Base-by-base conservation (phyloP, 2,888 invertebrate genomes). In the Elysia crispata region DNA sequence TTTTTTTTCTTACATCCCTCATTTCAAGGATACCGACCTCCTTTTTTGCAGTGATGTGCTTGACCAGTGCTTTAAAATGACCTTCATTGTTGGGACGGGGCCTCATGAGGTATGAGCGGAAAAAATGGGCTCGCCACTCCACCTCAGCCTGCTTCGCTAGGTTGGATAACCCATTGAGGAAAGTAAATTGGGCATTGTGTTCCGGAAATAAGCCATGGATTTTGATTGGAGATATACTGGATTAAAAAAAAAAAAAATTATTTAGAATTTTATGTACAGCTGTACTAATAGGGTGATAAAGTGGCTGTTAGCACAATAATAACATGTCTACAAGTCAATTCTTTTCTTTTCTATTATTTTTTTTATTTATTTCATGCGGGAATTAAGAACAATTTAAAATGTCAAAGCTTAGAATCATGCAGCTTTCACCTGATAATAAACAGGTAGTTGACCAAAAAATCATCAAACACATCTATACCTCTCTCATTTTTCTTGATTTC, bases 31-130 rank as follows among this genome's bases (percentile, higher is more conserved):
- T n/a, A 8, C 74, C 30, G 18, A 80, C 80, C 80, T 80, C 80
- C 64, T 57, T 41, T n/a, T 72, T 80, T 6, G 57, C 28, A 75
- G 84, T 82, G 11, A 86, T 83, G 77, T 86, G 85, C 28, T 84
- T 84, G 75, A 84, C 82, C n/a, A 86, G 81, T 60, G 85, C 85
- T 54, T 84, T 81, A 69, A 86, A 86, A 66, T 83, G 85, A 5
- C 73, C 73, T 33, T 81, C 82, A 60, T 84, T 84, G 70, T 83
- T 85, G 8, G 82, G 70, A 28, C 82, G 64, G 20, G 86, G 86
- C 20, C 83, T 72, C 41, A 86, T 80, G 31, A 76, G 15, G 33
- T 50, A 80, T 18, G 73, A 80, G 0, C 75, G 64, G 50, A 80
- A 80, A 62, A 62, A 80, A 33, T 76, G 76, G 18, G 69, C 80